Conservation (phyloP, 2,797 vertebrate genomes). For the Parotocinclus haroldoi region DNA sequence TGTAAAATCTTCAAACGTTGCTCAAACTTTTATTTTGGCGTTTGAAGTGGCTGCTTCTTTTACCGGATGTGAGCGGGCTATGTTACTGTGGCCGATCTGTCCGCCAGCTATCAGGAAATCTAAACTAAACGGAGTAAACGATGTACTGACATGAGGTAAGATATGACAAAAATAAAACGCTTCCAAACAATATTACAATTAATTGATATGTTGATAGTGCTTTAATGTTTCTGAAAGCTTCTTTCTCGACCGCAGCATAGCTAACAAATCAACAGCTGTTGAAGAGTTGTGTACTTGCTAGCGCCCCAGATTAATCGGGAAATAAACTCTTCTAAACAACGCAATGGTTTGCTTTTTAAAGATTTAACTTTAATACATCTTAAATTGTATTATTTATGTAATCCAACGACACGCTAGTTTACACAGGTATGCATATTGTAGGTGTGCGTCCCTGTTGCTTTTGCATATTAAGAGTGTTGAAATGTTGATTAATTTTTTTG, state of each 20-base stretch:
- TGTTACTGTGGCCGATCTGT: slow-evolving; percentile 9
- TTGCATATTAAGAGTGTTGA: no score
- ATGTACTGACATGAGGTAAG: slow-evolving; percentile 45
- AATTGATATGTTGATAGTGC: no score
- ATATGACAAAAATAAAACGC: slow-evolving; percentile 50
- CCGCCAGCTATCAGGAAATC: slow-evolving; percentile 38
- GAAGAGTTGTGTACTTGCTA: not conserved
- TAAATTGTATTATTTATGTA: no score
- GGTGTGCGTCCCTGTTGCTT: no score
- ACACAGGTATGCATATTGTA: no score
- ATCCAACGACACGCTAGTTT: no score
- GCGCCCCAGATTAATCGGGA: not conserved
- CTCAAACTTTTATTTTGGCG: slow-evolving; percentile 23
- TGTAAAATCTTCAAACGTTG: not conserved
- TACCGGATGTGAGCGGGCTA: slow-evolving; percentile 26
- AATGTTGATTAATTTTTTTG: no score
- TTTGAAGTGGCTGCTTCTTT: not conserved
- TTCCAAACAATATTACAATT: no score
- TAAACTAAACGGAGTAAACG: slow-evolving; percentile 24
- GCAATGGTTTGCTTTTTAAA: no score
- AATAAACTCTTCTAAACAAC: no score
- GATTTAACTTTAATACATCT: no score
- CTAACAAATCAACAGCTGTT: slow-evolving; percentile 6
- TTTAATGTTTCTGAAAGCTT: no score
- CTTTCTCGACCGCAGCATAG: not conserved